Evolutionary conservation across 2,113 vertebrate species (phyloP).

Genomic region (Perccottus glenii): DNA sequence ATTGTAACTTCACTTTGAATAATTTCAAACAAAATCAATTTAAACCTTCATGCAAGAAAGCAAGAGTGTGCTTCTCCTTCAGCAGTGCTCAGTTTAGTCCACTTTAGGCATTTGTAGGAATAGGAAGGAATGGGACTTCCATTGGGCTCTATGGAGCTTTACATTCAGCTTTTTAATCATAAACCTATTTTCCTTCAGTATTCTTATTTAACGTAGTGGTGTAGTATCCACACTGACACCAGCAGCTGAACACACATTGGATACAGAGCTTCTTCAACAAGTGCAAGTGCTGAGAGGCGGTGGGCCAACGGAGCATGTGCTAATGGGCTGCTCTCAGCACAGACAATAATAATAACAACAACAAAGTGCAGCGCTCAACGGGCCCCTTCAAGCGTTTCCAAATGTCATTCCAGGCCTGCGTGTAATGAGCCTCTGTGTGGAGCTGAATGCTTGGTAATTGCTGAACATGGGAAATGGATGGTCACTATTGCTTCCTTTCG

Average conservation of each 20-base stretch:
- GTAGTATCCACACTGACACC: no score
- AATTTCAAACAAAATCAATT: no score
- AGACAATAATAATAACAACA: slow-evolving; percentile 71
- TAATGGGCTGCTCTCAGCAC: slow-evolving; percentile 49
- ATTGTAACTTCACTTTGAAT: no score
- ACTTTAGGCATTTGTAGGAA: no score
- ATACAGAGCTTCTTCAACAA: not conserved
- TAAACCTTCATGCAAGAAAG: no score
- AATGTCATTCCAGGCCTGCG: slow-evolving; percentile 68
- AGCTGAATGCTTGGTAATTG: slow-evolving; percentile 67
- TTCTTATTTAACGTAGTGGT: no score
- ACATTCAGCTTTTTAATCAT: no score
- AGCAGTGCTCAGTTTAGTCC: no score
- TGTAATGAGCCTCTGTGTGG: slow-evolving; percentile 65
- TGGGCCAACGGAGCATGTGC: slow-evolving; percentile 20
- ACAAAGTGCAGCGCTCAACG: slow-evolving; percentile 55
- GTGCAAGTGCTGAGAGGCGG: slow-evolving; percentile 46
- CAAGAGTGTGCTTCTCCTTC: no score
- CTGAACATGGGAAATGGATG: slow-evolving; percentile 69
- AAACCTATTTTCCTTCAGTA: no score
- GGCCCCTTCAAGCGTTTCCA: slow-evolving; percentile 71
- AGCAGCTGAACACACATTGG: not conserved
- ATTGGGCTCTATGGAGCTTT: no score
- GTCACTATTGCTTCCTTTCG: slow-evolving; percentile 70
- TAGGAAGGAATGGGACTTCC: no score